Evolutionary conservation across 2,797 vertebrate species (phyloP), one percentile per base, ranked within the genome.

Genomic region (Myotis pilosus): DNA sequence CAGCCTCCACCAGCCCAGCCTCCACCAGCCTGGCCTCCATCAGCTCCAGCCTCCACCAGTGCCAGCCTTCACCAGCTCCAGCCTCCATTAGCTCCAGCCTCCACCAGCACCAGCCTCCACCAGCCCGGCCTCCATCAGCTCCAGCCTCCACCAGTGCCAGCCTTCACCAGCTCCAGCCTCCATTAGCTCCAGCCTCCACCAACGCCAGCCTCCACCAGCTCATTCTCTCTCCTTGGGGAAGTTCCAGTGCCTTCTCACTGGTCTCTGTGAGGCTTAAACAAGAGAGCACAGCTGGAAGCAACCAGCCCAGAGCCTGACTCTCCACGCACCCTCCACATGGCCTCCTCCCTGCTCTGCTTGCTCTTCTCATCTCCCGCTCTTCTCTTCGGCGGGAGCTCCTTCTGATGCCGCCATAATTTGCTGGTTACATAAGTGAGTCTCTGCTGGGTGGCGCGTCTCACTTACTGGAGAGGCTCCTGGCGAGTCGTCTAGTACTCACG

Each of bases 401-500:
- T 95, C 94, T 66, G 89, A 81, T 60, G 93, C 51, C 28, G 28
- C 87, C 15, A 38, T 72, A 53, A 84, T 89, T 22, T 69, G 0
- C 92, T 0, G 68, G 79, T 96, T 97, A 96, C 25, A 5, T 97
- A 97, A 97, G n/a, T 0, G 17, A 4, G 16, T 92, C 91, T 69
- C 57, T 53, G 15, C 33, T 64, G 51, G 15, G 15, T 64, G 91
- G 55, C 20, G 5, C 68, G 90, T 85, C 95, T 97, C 19, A 9
- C 86, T 94, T 51, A 36, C 53, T 74, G 92, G 92, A 96, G 89
- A 95, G 44, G 0, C 71, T 53, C 95, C 87, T 85, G 91, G 74
- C 95, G 95, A 96, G 93, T 96, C 90, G 97, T 97, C 85, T 86
- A 97, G 97, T 96, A 95, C 91, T 96, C 91, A 96, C 96, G 95